Conservation (phyloP, 2,797 vertebrate species). For the Fratercula arctica region DNA sequence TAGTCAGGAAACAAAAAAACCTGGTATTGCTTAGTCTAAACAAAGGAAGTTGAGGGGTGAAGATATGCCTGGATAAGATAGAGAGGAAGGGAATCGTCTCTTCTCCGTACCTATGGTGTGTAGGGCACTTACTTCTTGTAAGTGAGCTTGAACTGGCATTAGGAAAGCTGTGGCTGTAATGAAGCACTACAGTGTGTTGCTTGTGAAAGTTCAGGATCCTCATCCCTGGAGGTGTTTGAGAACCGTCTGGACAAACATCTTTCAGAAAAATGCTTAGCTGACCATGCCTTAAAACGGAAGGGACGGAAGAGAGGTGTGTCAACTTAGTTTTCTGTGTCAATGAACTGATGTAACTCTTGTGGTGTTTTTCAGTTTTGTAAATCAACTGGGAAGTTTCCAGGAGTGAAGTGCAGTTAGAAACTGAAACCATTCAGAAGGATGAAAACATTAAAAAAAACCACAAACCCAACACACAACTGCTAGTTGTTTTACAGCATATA, state of each 20-base stretch:
- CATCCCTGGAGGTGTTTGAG: background rate
- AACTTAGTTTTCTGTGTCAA: background rate
- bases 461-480: background rate
- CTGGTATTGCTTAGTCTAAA: background rate
- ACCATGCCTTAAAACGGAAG: background rate
- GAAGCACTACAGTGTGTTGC: background rate
- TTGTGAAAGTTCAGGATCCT: background rate
- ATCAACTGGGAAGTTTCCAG: background rate
- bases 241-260: background rate
- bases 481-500: background rate
- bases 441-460: background rate
- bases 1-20: background rate
- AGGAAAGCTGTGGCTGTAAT: background rate
- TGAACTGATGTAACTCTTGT: background rate
- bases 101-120: background rate
- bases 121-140: background rate
- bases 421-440: background rate
- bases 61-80: background rate
- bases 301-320: background rate
- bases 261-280: background rate
- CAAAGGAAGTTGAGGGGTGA: background rate
- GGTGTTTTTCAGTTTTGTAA: background rate
- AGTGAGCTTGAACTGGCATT: background rate
- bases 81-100: background rate
- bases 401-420: background rate